Evolutionary conservation across 2,113 vertebrate species (phyloP), one percentile per base, ranked within the genome.

Genomic region (Eulemur rufifrons): DNA sequence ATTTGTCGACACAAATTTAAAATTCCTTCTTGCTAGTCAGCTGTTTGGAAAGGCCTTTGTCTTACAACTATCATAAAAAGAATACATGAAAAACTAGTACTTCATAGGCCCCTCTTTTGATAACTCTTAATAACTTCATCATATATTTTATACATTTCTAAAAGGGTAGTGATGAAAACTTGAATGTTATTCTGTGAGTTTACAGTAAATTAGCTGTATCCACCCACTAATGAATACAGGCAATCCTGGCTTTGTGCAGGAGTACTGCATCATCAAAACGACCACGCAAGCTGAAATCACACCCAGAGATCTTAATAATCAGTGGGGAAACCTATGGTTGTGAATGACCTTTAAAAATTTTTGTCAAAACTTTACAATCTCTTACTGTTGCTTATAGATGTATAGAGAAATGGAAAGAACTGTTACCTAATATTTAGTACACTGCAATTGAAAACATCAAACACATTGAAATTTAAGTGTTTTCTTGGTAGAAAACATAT

Each of bases 141-240:
- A 32, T 54, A n/a, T 59, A 47, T 59, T 45, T 77, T 56, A 81
- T 18, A 81, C 15, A 17, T 56, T 96, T 96, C 86, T 88, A 64
- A 90, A 90, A 82, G 39, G 71, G 42, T 27, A 88, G n/a, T 42
- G 84, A 66, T 8, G 74, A 91, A 86, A 78, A 39, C 4, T 23
- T 52, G 84, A 94, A 92, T 18, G 29, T 23, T 39, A 1, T 59
- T 73, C 9, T 32, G 63, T 66, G 21, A 3, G 47, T 54, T 23
- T 15, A 34, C 8, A 29, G 10, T 50, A 77, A 76, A 63, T 52
- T 25, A 63, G 45, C 61, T 11, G 5, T 10, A 20, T 59, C 29
- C 25, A 50, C 0, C 4, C 5, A 37, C 42, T 11, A 14, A 68
- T 2, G 18, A 5, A 25, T 1, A 54, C 2, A 52, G 42, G 54